A percentile compares a stretch with the other conserved stretches of the same genome.
phyloP scores from a whole-genome alignment of 2,888 invertebrate genomes.

The Hipparchia sbordonii region DNA sequence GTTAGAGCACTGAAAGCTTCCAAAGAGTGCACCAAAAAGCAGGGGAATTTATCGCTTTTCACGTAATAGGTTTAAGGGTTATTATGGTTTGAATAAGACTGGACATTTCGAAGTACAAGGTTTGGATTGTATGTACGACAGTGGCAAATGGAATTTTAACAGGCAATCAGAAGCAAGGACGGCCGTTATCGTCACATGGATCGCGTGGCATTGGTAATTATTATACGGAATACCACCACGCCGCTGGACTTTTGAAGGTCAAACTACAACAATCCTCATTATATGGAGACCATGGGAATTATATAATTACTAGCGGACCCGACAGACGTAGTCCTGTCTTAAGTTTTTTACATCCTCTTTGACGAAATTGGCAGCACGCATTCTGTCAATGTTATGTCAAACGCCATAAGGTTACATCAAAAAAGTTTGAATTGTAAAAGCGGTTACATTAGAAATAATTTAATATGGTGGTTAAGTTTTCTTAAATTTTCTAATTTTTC shows the following conservation, averaged over 20 bases:
- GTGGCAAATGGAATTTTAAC: constrained; percentile 37
- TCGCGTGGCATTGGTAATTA: constrained; percentile 37
- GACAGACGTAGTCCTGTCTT: no score
- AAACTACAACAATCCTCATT: no score
- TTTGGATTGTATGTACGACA: constrained; percentile 20
- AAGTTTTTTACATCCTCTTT: no score
- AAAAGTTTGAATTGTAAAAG: no score
- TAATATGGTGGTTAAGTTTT: no score
- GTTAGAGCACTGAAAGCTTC: constrained; percentile 27
- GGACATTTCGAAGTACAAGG: constrained; percentile 13
- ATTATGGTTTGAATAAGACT: constrained; percentile 12
- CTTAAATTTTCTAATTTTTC: no score
- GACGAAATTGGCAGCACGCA: no score
- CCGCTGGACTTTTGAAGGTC: constrained; percentile 27
- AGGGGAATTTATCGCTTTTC: constrained; percentile 9
- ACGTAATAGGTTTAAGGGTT: constrained; percentile 4
- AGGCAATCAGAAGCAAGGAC: constrained; percentile 36
- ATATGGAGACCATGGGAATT: no score
- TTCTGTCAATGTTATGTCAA: no score
- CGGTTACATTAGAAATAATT: no score
- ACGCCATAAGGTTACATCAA: no score
- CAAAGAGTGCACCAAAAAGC: background rate
- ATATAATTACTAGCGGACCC: no score
- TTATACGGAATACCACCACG: constrained; percentile 18
- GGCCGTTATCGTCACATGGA: background rate